Conservation (phyloP, 2,888 invertebrate genomes). For the Resseliella maxima region DNA sequence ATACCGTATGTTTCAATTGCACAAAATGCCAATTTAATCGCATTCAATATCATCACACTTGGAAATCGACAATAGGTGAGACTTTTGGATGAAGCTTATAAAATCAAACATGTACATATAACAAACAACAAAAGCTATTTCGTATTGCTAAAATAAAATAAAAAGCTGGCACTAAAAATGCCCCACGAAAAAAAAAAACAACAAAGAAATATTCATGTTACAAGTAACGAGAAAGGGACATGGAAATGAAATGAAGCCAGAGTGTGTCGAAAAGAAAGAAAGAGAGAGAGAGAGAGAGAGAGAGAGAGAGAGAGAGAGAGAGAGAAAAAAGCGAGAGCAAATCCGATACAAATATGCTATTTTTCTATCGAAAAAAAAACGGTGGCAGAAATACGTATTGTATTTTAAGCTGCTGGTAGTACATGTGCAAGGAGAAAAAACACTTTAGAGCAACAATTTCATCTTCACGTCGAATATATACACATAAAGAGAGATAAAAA, state of each 20-base stretch:
- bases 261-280: not conserved
- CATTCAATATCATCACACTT: conserved; percentile 38
- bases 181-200: too few relatives aligned
- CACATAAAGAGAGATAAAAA: too few relatives aligned
- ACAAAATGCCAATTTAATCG: conserved; percentile 35
- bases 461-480: too few relatives aligned
- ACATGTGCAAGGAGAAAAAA: too few relatives aligned
- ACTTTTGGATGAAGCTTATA: conserved; percentile 36
- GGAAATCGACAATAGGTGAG: conserved; percentile 16
- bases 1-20: conserved; percentile 11
- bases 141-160: not conserved
- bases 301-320: not conserved
- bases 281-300: not conserved
- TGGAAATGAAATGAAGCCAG: not conserved
- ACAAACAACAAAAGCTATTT: not conserved
- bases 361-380: not conserved
- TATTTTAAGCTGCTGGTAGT: conserved; percentile 35
- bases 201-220: not conserved
- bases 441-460: conserved; percentile 26
- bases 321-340: too few relatives aligned
- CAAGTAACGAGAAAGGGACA: not conserved
- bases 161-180: not conserved
- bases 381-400: conserved; percentile 15
- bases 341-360: not conserved
- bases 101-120: conserved; percentile 24